Conservation (phyloP, 2,888 invertebrate species). For the Epistrophe eligans region DNA sequence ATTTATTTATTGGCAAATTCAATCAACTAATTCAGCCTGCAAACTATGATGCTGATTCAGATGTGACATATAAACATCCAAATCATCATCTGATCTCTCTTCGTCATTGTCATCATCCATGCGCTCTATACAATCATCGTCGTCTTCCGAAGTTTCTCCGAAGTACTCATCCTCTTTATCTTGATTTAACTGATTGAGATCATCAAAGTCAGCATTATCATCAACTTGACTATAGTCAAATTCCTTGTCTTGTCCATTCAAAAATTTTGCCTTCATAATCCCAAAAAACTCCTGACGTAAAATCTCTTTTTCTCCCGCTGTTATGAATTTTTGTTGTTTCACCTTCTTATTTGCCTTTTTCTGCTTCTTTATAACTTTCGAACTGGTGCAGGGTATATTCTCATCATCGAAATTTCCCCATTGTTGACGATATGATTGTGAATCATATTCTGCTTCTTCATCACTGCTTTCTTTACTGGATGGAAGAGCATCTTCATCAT, state of each 20-base stretch:
- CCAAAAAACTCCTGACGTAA: constrained; percentile 92
- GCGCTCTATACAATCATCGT: constrained; percentile 85
- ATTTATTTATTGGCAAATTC: neutral
- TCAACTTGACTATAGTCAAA: constrained; percentile 94
- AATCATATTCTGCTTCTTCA: constrained; percentile 78
- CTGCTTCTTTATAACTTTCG: constrained; percentile 60
- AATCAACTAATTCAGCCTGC: constrained; percentile 51
- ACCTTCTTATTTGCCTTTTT: constrained; percentile 55
- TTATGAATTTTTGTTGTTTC: constrained; percentile 82
- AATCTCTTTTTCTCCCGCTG: constrained; percentile 87
- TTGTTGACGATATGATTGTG: constrained; percentile 82
- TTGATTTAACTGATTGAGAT: constrained; percentile 88
- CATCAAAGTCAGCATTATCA: constrained; percentile 91
- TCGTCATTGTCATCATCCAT: constrained; percentile 48
- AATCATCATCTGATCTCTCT: constrained; percentile 86
- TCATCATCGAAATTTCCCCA: constrained; percentile 86
- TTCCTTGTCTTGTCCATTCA: constrained; percentile 91
- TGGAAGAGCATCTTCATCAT: constrained; percentile 77
- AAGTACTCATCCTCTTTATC: constrained; percentile 97
- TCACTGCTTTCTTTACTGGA: constrained; percentile 77
- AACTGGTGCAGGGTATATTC: constrained; percentile 79
- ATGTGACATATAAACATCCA: constrained; percentile 90
- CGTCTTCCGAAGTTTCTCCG: constrained; percentile 90
- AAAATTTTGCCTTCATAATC: constrained; percentile 93
- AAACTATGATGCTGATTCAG: constrained; percentile 81